Conservation (phyloP, 2,888 invertebrate genomes). For the Halictus ligatus region DNA sequence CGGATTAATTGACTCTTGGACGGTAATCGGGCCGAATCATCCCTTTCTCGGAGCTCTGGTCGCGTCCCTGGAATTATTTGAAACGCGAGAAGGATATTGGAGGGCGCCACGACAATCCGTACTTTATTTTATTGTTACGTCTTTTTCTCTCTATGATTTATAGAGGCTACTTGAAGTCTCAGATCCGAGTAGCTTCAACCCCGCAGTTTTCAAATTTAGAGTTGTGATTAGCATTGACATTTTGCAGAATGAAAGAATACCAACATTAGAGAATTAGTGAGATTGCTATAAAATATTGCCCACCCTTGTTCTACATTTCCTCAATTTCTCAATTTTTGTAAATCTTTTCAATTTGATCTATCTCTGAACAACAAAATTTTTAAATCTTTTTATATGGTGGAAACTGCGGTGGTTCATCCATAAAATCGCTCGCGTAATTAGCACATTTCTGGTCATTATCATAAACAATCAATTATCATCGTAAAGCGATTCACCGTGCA, state of each 20-base stretch:
- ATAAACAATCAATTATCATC: constrained; percentile 4
- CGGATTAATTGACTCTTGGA: constrained; percentile 30
- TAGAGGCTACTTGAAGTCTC: neutral
- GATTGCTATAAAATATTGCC: neutral
- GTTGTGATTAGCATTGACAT: neutral
- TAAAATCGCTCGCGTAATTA: neutral
- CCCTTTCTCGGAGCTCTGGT: constrained; percentile 11
- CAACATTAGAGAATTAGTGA: neutral
- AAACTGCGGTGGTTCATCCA: neutral
- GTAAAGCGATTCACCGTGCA: neutral
- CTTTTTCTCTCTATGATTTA: neutral
- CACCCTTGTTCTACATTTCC: neutral
- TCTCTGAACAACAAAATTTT: neutral
- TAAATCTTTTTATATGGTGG: neutral
- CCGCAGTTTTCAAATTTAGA: neutral
- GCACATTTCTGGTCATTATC: neutral
- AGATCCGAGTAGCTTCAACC: neutral
- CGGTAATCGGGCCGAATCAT: constrained; percentile 42
- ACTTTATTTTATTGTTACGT: no score
- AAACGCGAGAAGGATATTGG: neutral
- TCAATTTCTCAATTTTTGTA: neutral
- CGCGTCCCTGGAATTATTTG: neutral
- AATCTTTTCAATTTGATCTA: neutral
- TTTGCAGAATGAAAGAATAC: neutral
- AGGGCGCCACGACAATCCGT: neutral